A percentile compares a stretch with the other conserved stretches of the same genome.
Evolutionary conservation across 92 coral and sea anemone species (phyloP).

Genomic region (Siderastrea radians): DNA sequence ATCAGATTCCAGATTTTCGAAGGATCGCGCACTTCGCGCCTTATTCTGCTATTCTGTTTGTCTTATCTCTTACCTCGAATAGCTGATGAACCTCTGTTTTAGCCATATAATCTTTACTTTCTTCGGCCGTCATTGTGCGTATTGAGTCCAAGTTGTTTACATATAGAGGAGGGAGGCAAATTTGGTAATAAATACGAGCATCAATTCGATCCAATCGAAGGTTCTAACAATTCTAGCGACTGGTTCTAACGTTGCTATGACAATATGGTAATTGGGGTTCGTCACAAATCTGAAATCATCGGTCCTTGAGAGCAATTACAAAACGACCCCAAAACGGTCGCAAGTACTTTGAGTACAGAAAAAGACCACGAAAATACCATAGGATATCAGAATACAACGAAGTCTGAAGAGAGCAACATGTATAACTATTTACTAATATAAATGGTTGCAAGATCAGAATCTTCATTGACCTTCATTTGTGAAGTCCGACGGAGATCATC

Average conservation of each 20-base stretch:
- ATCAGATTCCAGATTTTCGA: not conserved
- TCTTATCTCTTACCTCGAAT: conserved; percentile 79
- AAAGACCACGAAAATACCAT: no score
- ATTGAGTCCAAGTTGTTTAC: conserved; percentile 4
- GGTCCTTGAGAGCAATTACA: not conserved
- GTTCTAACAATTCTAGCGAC: conserved; percentile 18
- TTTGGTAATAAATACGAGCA: not conserved
- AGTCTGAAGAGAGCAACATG: no score
- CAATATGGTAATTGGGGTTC: conserved; percentile 17
- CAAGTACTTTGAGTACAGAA: no score
- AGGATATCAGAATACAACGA: no score
- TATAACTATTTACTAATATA: no score
- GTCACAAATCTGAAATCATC: conserved; percentile 20
- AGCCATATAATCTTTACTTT: conserved; percentile 96
- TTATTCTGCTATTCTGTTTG: not conserved
- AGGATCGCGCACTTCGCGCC: not conserved
- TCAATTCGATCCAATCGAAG: conserved; percentile 34
- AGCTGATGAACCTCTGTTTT: conserved; percentile 94
- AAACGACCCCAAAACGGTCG: no score
- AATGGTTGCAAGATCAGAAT: no score
- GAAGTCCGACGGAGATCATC: not conserved
- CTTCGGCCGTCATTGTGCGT: conserved; percentile 88
- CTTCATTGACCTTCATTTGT: not conserved
- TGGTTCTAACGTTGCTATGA: conserved; percentile 38
- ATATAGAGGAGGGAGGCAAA: conserved; percentile 1